These are phyloP conservation scores for Sorex araneus DNA, from an alignment of 2,113 vertebrate species.

Conservation along the genomic window DNA sequence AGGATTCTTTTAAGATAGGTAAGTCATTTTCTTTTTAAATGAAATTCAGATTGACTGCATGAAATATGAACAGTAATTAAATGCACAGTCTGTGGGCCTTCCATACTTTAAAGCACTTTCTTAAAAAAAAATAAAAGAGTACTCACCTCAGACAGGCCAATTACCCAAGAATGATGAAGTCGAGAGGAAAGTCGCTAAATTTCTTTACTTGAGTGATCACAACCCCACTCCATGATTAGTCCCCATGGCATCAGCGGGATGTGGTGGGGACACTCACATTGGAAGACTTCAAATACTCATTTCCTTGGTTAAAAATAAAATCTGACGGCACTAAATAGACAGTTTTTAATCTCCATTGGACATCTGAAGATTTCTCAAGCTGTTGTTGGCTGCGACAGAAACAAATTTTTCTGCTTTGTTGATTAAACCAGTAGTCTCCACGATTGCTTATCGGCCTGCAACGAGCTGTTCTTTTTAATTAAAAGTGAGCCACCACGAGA, in stretches of 20 bases:
- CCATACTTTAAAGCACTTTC: slow-evolving; percentile 92
- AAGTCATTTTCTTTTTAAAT: slow-evolving; percentile 91
- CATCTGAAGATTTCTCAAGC: slow-evolving; percentile 99
- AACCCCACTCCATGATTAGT: slow-evolving; percentile 96
- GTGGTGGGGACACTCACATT: slow-evolving; percentile 92
- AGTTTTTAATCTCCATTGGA: slow-evolving; percentile 99
- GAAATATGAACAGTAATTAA: slow-evolving; percentile 95
- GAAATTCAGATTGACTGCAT: slow-evolving; percentile 91
- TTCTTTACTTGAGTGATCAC: slow-evolving; percentile 98
- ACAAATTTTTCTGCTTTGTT: slow-evolving; percentile 99
- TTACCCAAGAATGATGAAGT: slow-evolving; percentile 95
- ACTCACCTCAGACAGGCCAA: slow-evolving; percentile 95
- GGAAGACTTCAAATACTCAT: slow-evolving; percentile 98
- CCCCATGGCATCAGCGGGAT: slow-evolving; percentile 92
- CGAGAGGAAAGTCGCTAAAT: slow-evolving; percentile 96
- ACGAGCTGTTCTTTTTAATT: slow-evolving; percentile 99
- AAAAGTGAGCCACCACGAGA: slow-evolving; percentile 99
- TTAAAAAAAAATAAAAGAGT: slow-evolving; percentile 85
- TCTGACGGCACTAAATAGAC: slow-evolving; percentile 98
- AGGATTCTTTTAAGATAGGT: slow-evolving; percentile 85
- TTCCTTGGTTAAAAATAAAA: slow-evolving; percentile 97
- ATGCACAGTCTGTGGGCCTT: slow-evolving; percentile 93
- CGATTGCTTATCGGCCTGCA: slow-evolving; percentile 97
- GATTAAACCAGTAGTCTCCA: slow-evolving; percentile 97
- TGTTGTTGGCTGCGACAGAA: slow-evolving; percentile 95